A percentile compares a stretch with the other conserved stretches of the same genome.
Conservation (phyloP, 2,113 vertebrate species). For the Centropristis striata region DNA sequence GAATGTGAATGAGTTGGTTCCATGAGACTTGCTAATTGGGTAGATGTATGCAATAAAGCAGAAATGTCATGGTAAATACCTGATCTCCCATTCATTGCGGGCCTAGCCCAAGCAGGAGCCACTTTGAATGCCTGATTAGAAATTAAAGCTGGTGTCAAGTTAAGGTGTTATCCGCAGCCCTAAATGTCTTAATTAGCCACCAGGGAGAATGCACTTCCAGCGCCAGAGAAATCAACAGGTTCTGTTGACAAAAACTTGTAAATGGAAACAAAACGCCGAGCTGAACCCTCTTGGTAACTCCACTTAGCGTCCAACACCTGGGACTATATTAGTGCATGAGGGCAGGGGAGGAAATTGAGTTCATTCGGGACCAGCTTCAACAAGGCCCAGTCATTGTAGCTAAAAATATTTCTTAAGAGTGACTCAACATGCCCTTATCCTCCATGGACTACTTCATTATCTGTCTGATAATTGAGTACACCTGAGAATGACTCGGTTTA, state of each 20-base stretch:
- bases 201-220: slow-evolving; percentile 58
- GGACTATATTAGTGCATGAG: slow-evolving; percentile 47
- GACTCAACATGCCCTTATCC: slow-evolving; percentile 63
- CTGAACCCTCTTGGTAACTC: slow-evolving; percentile 47
- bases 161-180: slow-evolving; percentile 73
- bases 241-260: slow-evolving; percentile 56
- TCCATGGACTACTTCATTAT: slow-evolving; percentile 51
- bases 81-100: slow-evolving; percentile 76
- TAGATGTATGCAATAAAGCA: slow-evolving; percentile 79
- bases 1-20: slow-evolving; percentile 60
- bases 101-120: slow-evolving; percentile 37
- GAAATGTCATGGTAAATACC: slow-evolving; percentile 78
- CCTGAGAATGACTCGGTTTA: slow-evolving; percentile 38
- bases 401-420: slow-evolving; percentile 53
- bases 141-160: slow-evolving; percentile 80
- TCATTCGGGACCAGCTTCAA: slow-evolving; percentile 43
- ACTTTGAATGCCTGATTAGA: slow-evolving; percentile 80
- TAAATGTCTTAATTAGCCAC: slow-evolving; percentile 68
- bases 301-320: slow-evolving; percentile 63
- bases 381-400: slow-evolving; percentile 31
- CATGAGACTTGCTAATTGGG: slow-evolving; percentile 76
- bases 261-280: slow-evolving; percentile 57
- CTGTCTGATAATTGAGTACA: slow-evolving; percentile 61
- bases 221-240: slow-evolving; percentile 56
- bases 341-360: slow-evolving; percentile 38